A percentile compares a stretch with the other conserved stretches of the same genome.
Evolutionary conservation across 2,888 invertebrate genomes (phyloP).

Genomic region (Cyclophora punctaria): DNA sequence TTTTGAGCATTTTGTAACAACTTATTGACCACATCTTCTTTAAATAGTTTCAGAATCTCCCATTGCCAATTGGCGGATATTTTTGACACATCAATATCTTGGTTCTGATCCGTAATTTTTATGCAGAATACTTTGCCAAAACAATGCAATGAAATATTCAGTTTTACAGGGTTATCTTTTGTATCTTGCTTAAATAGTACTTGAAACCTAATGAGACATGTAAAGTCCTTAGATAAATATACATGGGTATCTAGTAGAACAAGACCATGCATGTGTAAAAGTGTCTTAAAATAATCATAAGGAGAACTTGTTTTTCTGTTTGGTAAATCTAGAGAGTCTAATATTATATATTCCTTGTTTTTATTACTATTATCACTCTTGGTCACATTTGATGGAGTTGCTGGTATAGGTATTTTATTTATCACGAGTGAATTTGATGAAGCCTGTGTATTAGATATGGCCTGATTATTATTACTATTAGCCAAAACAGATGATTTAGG

Average conservation of each 20-base stretch:
- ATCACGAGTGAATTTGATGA: too few relatives aligned
- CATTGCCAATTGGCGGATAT: constrained; percentile 60
- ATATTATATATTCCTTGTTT: constrained; percentile 26
- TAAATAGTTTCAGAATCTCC: constrained; percentile 54
- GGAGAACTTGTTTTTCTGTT: constrained; percentile 50
- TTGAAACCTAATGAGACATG: constrained; percentile 50
- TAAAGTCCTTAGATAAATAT: constrained; percentile 22
- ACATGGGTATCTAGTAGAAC: constrained; percentile 30
- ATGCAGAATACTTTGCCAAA: constrained; percentile 38
- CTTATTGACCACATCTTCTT: constrained; percentile 36
- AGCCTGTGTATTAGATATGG: too few relatives aligned
- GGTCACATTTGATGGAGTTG: background rate
- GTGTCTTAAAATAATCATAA: constrained; percentile 43
- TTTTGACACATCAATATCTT: constrained; percentile 34
- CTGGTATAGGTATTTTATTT: too few relatives aligned
- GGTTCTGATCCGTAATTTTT: constrained; percentile 36
- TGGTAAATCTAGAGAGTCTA: constrained; percentile 51
- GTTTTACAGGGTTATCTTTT: constrained; percentile 29
- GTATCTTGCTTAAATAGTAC: constrained; percentile 44
- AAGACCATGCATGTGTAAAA: constrained; percentile 43
- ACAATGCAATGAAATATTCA: constrained; percentile 42
- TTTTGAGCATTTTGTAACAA: constrained; percentile 38
- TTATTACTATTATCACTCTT: background rate
- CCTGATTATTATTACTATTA: too few relatives aligned
- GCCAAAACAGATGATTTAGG: background rate